These are phyloP conservation scores for Gallinago solitaria DNA, from an alignment of 2,797 vertebrate genomes.

Conservation along the genomic window DNA sequence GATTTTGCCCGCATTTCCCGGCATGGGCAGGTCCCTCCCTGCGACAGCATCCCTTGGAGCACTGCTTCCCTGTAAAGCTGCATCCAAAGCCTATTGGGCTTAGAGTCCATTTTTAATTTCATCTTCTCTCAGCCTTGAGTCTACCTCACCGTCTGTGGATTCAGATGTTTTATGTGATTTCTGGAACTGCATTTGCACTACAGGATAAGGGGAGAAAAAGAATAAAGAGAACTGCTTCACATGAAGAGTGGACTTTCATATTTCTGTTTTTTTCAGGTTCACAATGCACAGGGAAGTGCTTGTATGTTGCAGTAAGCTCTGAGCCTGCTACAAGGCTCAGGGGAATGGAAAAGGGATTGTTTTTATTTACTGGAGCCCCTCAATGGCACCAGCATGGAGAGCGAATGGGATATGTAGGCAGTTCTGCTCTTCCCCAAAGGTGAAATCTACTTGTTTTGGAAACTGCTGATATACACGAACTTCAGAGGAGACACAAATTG, in stretches of 20 bases:
- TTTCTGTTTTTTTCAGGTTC: background rate
- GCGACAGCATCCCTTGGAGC: background rate
- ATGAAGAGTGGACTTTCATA: background rate
- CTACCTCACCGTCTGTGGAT: background rate
- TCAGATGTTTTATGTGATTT: background rate
- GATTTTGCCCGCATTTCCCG: background rate
- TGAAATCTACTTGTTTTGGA: background rate
- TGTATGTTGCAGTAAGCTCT: background rate
- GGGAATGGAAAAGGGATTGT: background rate
- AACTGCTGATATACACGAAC: background rate
- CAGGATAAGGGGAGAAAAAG: background rate
- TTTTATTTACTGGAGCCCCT: background rate
- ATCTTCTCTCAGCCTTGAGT: background rate
- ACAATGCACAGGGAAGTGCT: background rate
- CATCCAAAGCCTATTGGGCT: background rate
- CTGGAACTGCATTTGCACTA: background rate
- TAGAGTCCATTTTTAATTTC: background rate
- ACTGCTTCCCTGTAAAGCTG: background rate
- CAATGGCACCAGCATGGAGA: background rate
- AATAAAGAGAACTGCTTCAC: background rate
- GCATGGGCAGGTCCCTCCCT: background rate
- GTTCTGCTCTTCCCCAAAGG: background rate
- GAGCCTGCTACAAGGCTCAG: background rate
- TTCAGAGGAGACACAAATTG: background rate
- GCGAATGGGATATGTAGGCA: background rate